Percentiles rank a stretch among this genome's conserved stretches.
phyloP scores from a whole-genome alignment of 2,888 invertebrate species.

The Cheilosia vernalis region DNA sequence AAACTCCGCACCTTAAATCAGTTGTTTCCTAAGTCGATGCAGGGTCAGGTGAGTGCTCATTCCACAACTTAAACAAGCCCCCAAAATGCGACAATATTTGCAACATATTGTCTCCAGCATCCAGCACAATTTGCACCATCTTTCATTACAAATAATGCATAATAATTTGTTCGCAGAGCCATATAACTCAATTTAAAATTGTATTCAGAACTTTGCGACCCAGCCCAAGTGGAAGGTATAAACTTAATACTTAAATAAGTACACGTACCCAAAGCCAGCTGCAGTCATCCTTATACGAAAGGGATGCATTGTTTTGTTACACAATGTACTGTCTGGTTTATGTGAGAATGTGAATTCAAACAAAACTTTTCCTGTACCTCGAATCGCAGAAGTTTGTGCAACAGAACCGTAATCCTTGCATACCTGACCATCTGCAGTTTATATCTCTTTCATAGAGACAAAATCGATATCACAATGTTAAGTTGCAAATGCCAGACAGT shows the following conservation, averaged over 20 bases:
- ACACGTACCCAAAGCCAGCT: not conserved
- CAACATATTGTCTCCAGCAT: not conserved
- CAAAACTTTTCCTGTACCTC: not conserved
- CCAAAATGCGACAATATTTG: not conserved
- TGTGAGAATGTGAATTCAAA: not conserved
- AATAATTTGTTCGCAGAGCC: not conserved
- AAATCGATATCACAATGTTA: not conserved
- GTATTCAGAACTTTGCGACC: not conserved
- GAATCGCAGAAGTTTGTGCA: not conserved
- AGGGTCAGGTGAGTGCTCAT: no score
- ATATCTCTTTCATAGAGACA: not conserved
- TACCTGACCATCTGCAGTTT: conserved; percentile 18
- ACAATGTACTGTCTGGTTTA: not conserved
- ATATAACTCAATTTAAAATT: not conserved
- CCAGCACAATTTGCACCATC: not conserved
- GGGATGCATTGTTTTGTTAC: not conserved
- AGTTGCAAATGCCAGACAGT: no score
- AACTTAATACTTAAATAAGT: not conserved
- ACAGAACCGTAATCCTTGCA: conserved; percentile 15
- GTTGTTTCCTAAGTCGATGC: no score
- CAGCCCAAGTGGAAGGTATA: no score
- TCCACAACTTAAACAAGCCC: not conserved
- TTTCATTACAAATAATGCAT: not conserved
- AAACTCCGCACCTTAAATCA: no score
- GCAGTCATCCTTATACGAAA: not conserved